A percentile compares a stretch with the other conserved stretches of the same genome.
Conservation (phyloP, 2,113 vertebrate species). For the Vicugna pacos region DNA sequence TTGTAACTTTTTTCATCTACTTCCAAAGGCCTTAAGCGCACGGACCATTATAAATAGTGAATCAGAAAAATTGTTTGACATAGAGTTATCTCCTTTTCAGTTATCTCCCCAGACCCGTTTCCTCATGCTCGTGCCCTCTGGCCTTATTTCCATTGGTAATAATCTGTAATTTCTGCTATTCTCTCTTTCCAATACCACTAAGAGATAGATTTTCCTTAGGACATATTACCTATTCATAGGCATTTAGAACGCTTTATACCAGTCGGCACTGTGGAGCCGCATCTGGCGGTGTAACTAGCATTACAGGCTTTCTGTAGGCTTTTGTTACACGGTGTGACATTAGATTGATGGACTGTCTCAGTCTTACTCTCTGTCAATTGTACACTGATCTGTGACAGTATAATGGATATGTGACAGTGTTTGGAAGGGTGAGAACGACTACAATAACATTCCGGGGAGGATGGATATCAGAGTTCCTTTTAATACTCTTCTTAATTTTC, state of each 20-base stretch:
- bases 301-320: conserved; percentile 87
- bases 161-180: conserved; percentile 78
- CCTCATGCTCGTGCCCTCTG: conserved; percentile 58
- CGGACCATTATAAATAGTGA: conserved; percentile 73
- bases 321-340: conserved; percentile 88
- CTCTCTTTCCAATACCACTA: conserved; percentile 72
- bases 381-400: conserved; percentile 86
- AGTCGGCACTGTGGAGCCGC: conserved; percentile 73
- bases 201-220: conserved; percentile 77
- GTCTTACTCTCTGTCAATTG: conserved; percentile 89
- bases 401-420: conserved; percentile 87
- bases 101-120: conserved; percentile 71
- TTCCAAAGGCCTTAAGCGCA: conserved; percentile 71
- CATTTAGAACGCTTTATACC: conserved; percentile 79
- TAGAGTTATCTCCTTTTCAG: conserved; percentile 69
- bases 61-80: conserved; percentile 75
- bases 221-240: conserved; percentile 79
- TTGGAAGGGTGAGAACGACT: conserved; percentile 79
- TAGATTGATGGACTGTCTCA: conserved; percentile 90
- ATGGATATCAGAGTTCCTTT: conserved; percentile 77
- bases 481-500: conserved; percentile 77
- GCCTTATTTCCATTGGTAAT: conserved; percentile 83
- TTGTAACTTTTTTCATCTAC: conserved; percentile 23
- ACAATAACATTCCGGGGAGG: conserved; percentile 81
- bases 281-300: conserved; percentile 82